Evolutionary conservation across 2,888 invertebrate species (phyloP), one percentile per base, ranked within the genome.

Genomic region (Drosophila pseudotalamancana): DNA sequence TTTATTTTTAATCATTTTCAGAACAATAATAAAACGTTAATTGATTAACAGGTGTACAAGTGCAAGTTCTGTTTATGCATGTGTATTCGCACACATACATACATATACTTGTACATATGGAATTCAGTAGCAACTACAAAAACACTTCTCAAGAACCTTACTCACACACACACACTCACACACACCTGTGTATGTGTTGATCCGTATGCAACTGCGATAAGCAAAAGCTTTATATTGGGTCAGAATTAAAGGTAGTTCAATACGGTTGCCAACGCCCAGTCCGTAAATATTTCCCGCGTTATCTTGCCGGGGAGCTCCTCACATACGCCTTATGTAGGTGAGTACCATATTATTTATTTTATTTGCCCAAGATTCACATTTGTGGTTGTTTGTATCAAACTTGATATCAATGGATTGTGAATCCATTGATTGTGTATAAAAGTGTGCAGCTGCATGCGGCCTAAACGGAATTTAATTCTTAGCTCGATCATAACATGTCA

Each of bases 101-200:
- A n/a, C n/a, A n/a, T n/a, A n/a, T n/a, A n/a, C n/a, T n/a, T n/a
- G n/a, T n/a, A n/a, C n/a, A n/a, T n/a, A n/a, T n/a, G n/a, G n/a
- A n/a, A n/a, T n/a, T n/a, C n/a, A n/a, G n/a, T n/a, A n/a, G n/a
- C n/a, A n/a, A n/a, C n/a, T n/a, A n/a, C n/a, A n/a, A n/a, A n/a
- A n/a, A n/a, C n/a, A n/a, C n/a, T n/a, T n/a, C n/a, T n/a, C n/a
- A n/a, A n/a, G n/a, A n/a, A n/a, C n/a, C n/a, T n/a, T 9, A 25
- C 25, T 8, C 25, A 25, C 25, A 25, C 25, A 3, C 25, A 25
- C 25, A 25, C 25, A 6, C 9, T 25, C 25, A 1, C n/a, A n/a
- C n/a, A n/a, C n/a, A n/a, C n/a, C n/a, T n/a, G n/a, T n/a, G n/a
- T 29, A 53, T 70, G 34, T 31, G 70, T 42, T 67, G 48, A 54